Percentiles rank a stretch among this genome's conserved stretches.
These are phyloP conservation scores for Leucophenga maculata DNA, from an alignment of 2,888 invertebrate genomes.

Conservation along the genomic window DNA sequence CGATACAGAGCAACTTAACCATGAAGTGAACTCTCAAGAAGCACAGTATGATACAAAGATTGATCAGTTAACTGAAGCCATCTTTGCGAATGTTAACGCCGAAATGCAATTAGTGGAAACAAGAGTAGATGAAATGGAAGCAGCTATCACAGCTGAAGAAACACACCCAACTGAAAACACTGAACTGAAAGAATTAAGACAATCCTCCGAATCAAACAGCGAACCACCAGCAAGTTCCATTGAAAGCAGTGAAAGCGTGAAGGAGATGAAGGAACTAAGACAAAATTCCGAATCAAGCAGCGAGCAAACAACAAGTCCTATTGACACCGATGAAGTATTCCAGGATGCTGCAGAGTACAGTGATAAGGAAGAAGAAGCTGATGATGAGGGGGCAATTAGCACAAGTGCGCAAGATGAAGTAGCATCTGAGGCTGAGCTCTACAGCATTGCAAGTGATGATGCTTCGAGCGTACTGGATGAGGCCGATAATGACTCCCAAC, in stretches of 20 bases:
- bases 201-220: neutral
- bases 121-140: neutral
- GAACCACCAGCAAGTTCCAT: constrained; percentile 19
- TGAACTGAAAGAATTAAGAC: too few species aligned
- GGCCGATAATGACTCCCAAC: constrained; percentile 9
- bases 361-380: constrained; percentile 50
- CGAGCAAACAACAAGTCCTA: constrained; percentile 19
- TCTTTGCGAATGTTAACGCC: too few species aligned
- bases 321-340: constrained; percentile 55
- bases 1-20: neutral
- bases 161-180: neutral
- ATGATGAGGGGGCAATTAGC: constrained; percentile 1
- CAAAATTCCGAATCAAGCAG: neutral
- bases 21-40: neutral
- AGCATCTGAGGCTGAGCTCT: constrained; percentile 60
- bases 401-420: constrained; percentile 44
- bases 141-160: neutral
- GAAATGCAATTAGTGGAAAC: too few species aligned
- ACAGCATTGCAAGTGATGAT: constrained; percentile 58
- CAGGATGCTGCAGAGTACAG: constrained; percentile 61
- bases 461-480: constrained; percentile 17
- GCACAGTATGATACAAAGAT: too few species aligned
- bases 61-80: too few species aligned
- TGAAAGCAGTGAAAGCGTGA: neutral
- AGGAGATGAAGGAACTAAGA: too few species aligned